Base-by-base conservation (phyloP, 2,888 invertebrate genomes). In the Sipunculus nudus region DNA sequence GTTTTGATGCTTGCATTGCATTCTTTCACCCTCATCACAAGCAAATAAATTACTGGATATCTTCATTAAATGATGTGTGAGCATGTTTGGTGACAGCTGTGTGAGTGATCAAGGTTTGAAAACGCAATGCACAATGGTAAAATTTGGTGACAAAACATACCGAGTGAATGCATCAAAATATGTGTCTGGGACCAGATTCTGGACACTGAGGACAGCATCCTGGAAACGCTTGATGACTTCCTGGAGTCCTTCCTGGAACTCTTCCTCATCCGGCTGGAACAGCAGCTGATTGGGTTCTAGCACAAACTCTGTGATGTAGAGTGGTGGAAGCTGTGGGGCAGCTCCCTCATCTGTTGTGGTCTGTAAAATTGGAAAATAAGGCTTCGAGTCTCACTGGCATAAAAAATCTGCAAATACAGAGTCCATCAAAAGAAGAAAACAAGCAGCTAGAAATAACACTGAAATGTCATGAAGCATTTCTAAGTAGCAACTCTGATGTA, bases 101-200 rank as follows among this genome's bases (percentile, higher is more conserved):
- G n/a, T n/a, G n/a, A n/a, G n/a, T n/a, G n/a, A n/a, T n/a, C n/a
- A n/a, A n/a, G n/a, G n/a, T n/a, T n/a, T n/a, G n/a, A n/a, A n/a
- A n/a, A n/a, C n/a, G n/a, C n/a, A n/a, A n/a, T n/a, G n/a, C n/a
- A n/a, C n/a, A n/a, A n/a, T n/a, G n/a, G n/a, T n/a, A n/a, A n/a
- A n/a, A n/a, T n/a, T n/a, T n/a, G n/a, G n/a, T n/a, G n/a, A 35
- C 8, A 35, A 5, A 60, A 69, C 80, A 76, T 79, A 89, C 88
- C 90, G 89, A 2, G 92, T 92, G 74, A 93, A 93, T 53, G 89
- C 88, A 72, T 88, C 86, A 73, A 91, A 89, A 25, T 86, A 81
- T 1, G 88, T 85, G 72, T 94, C 93, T 39, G 89, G 88, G 0
- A 93, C 87, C 56, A 90, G 89, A 60, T 91, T 89, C 68, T 88